A percentile compares a stretch with the other conserved stretches of the same genome.
These are phyloP conservation scores for Apostichopus parvimensis DNA, from an alignment of 35 echinoderm and acorn worm genomes.

Conservation along the genomic window DNA sequence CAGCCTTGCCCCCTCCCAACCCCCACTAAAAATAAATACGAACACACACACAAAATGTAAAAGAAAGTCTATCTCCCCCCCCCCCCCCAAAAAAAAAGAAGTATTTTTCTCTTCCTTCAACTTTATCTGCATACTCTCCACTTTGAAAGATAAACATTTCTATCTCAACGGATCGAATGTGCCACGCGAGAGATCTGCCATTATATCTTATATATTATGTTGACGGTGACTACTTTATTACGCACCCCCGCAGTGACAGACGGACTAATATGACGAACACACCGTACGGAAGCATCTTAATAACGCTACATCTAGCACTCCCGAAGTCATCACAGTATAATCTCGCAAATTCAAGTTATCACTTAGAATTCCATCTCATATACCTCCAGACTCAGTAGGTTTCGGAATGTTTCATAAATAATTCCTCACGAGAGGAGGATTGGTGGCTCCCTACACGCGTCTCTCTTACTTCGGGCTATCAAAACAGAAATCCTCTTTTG, in stretches of 20 bases:
- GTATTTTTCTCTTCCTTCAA: no score
- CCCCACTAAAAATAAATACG: no score
- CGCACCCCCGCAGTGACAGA: not conserved
- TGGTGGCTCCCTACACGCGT: not conserved
- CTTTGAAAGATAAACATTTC: no score
- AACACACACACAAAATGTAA: no score
- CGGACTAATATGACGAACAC: not conserved
- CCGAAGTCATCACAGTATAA: not conserved
- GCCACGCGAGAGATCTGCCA: no score
- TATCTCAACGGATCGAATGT: no score
- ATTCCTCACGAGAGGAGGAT: not conserved
- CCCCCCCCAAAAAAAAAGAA: no score
- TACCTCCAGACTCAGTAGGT: not conserved
- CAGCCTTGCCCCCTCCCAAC: no score
- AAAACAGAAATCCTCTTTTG: not conserved
- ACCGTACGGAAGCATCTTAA: not conserved
- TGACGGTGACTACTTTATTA: slow-evolving; percentile 2
- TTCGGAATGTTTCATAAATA: not conserved
- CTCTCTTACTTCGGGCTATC: not conserved
- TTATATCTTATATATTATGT: not conserved
- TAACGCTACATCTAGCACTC: slow-evolving; percentile 1
- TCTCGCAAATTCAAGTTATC: slow-evolving; percentile 9
- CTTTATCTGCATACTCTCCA: no score
- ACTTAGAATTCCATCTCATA: not conserved
- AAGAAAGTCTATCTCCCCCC: no score